Conservation (phyloP, 1,140 invertebrate genomes). For the Tetraneura akinire region DNA sequence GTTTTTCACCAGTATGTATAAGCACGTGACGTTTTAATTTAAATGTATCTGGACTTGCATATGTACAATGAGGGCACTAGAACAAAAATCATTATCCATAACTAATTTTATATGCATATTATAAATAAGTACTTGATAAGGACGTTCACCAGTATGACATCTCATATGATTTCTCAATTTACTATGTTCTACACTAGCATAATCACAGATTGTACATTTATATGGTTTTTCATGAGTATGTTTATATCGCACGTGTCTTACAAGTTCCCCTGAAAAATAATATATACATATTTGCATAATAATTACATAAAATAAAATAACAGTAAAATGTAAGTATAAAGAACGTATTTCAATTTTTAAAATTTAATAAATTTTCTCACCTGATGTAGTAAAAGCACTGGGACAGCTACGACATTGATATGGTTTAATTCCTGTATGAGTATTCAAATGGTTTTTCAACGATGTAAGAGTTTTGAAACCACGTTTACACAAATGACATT, state of each 20-base stretch:
- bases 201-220: slow-evolving; percentile 69
- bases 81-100: slow-evolving; percentile 54
- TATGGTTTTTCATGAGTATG: slow-evolving; percentile 72
- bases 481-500: slow-evolving; percentile 90
- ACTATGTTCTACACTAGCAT: slow-evolving; percentile 69
- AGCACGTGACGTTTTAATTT: slow-evolving; percentile 93
- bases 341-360: not conserved
- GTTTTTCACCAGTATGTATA: slow-evolving; percentile 93
- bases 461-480: slow-evolving; percentile 94
- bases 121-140: slow-evolving; percentile 60
- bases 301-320: not conserved
- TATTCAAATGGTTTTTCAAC: slow-evolving; percentile 93
- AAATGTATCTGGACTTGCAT: slow-evolving; percentile 96
- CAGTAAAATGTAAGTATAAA: too few relatives aligned
- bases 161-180: slow-evolving; percentile 70
- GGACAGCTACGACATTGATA: slow-evolving; percentile 93
- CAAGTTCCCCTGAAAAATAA: slow-evolving; percentile 52
- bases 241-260: slow-evolving; percentile 58
- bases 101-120: not conserved
- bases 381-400: slow-evolving; percentile 91
- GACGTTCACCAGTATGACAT: slow-evolving; percentile 66
- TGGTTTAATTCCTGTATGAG: slow-evolving; percentile 93
- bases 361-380: slow-evolving; percentile 59
- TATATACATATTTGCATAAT: not conserved
- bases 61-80: slow-evolving; percentile 93